Evolutionary conservation across 2,888 invertebrate species (phyloP), one percentile per base, ranked within the genome.

Genomic region (Epiblema foenella): DNA sequence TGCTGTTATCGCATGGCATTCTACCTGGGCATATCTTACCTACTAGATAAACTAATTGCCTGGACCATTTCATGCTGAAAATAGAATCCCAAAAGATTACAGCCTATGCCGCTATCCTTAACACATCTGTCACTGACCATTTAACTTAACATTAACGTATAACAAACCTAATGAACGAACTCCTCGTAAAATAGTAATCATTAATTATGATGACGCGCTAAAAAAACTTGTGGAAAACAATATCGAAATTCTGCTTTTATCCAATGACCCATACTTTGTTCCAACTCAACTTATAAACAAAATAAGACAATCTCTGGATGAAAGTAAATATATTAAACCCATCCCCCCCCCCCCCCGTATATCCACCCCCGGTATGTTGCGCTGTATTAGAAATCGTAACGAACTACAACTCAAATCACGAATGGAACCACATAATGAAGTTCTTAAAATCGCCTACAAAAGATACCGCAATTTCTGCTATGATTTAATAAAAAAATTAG

Each of bases 81-180:
- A 24, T 24, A 24, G 24, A 24, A 24, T 24, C 24, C 24, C 24
- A 24, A 24, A 24, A 24, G 4, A 24, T 24, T 24, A 24, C 24
- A 1, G 24, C 24, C 24, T 24, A 3, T 24, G 24, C 24, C 24
- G 24, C 37, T 37, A 29, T 58, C 1, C 37, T 58, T 10, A 37
- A 58, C 17, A 58, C 58, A 1, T 17, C 58, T 58, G 37, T 58
- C 18, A 58, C 58, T 17, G 58, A 58, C 15, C 58, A 58, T 17
- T 37, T 18, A 37, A 58, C 37, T 15, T 11, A 37, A 58, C 37
- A 39, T 29, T 58, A 17, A 58, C 17, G 17, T 18, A 17, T 17
- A 37, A 37, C 11, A 58, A 58, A 57, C n/a, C 29, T 15, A 29
- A 57, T 57, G 33, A 57, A 29, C 12, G n/a, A 57, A 33, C 56